Evolutionary conservation across 2,113 vertebrate species (phyloP).

Genomic region (Axis porcinus): DNA sequence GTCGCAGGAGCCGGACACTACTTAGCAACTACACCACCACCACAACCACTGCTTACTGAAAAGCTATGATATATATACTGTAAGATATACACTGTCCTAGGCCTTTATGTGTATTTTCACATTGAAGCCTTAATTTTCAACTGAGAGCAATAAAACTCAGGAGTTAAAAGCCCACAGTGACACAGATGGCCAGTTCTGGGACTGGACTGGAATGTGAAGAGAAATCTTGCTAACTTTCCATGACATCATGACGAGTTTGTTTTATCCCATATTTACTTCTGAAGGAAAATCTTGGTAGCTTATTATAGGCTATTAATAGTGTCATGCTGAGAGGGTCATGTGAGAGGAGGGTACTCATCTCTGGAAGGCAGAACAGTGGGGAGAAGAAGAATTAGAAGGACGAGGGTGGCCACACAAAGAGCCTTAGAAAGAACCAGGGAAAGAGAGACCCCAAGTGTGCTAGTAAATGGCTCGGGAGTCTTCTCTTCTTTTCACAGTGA

Average conservation of each 20-base stretch:
- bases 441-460: background rate
- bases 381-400: background rate
- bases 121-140: background rate
- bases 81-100: background rate
- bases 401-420: background rate
- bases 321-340: background rate
- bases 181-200: background rate
- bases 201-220: background rate
- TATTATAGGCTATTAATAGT: background rate
- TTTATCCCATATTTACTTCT: background rate
- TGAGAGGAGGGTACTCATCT: background rate
- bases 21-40: background rate
- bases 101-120: background rate
- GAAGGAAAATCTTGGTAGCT: background rate
- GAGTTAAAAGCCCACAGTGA: background rate
- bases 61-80: background rate
- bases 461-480: background rate
- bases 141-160: background rate
- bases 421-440: background rate
- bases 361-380: background rate
- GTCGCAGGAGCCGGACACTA: rapidly evolving
- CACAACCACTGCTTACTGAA: background rate
- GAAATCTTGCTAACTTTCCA: background rate
- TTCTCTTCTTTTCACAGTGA: background rate
- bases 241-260: background rate